phyloP scores from a whole-genome alignment of 2,888 invertebrate species.

The Rotaria socialis region DNA sequence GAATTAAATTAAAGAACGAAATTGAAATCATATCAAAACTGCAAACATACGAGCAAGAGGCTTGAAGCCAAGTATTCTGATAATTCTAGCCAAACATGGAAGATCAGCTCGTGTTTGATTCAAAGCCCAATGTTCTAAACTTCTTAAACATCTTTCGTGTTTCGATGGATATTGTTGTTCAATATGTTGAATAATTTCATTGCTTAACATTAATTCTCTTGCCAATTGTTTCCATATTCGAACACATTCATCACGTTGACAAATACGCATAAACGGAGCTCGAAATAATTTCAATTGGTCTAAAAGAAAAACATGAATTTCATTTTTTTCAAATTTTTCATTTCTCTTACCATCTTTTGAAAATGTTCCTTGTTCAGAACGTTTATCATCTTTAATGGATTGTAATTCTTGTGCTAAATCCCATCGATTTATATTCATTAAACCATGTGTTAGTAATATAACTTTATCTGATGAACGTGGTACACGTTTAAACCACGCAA shows the following conservation, averaged over 20 bases:
- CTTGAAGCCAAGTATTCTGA: neutral
- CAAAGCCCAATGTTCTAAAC: conserved; percentile 1
- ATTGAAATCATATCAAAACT: neutral
- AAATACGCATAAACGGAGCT: neutral
- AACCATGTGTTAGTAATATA: neutral
- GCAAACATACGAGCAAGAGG: conserved; percentile 22
- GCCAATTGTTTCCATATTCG: conserved; percentile 25
- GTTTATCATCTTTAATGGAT: neutral
- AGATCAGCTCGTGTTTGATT: neutral
- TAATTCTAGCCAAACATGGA: neutral
- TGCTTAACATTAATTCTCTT: neutral
- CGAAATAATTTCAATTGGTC: conserved; percentile 1
- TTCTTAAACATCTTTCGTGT: conserved; percentile 31
- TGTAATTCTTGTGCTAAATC: conserved; percentile 29
- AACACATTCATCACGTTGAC: conserved; percentile 23
- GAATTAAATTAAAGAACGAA: neutral
- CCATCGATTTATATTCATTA: conserved; percentile 9
- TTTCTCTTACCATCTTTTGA: neutral
- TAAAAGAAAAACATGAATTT: neutral
- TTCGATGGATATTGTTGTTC: neutral
- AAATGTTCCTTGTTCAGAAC: neutral
- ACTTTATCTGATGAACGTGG: conserved; percentile 15
- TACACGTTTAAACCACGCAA: conserved; percentile 28
- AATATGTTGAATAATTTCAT: neutral
- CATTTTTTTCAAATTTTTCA: neutral